Base-by-base conservation (phyloP, 1,140 invertebrate genomes). In the Drosophila kanapiae region DNA sequence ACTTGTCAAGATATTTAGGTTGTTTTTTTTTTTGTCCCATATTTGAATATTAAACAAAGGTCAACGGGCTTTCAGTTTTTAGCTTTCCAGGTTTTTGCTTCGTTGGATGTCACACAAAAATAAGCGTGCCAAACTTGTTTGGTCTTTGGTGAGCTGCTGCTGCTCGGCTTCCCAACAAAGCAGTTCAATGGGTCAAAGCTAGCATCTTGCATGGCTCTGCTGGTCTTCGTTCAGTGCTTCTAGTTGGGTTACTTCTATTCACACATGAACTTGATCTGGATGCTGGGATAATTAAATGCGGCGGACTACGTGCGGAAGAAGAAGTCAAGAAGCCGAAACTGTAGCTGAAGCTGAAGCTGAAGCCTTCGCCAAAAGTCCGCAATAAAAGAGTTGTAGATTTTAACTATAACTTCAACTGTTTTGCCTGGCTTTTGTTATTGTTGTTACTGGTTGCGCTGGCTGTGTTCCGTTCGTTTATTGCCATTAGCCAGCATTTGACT, bases 201-300 rank as follows among this genome's bases (percentile, higher is more conserved):
- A 57, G 61, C 69, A 60, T 42, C 16, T 48, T 45, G 16, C 0
- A 3, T 16, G 37, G 9, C 33, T 54, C 33, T 37, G 16, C n/a
- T n/a, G 3, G 13, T 18, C 23, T 53, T 16, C 27, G n/a, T 45
- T 59, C 60, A 53, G 23, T 45, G 40, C 72, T 81, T 85, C 82
- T 68, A 69, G 70, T 57, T 53, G 23, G 60, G 45, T 45, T 53
- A 54, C 57, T 53, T 71, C 45, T 42, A 42, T 18, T 31, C 61
- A 48, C 14, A 68, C 80, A 78, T 87, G 84, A 87, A 88, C 83
- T 88, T 88, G 83, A 80, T 83, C 71, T 86, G 75, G 81, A 80
- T 78, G 38, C 18, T 18, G 51, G 53, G 53, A 56, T 56, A 56
- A 56, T 56, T 56, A 56, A 56, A 64, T 76, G n/a, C 54, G 27